A percentile compares a stretch with the other conserved stretches of the same genome.
These are phyloP conservation scores for Glareola pratincola DNA, from an alignment of 2,113 vertebrate species.

Conservation along the genomic window DNA sequence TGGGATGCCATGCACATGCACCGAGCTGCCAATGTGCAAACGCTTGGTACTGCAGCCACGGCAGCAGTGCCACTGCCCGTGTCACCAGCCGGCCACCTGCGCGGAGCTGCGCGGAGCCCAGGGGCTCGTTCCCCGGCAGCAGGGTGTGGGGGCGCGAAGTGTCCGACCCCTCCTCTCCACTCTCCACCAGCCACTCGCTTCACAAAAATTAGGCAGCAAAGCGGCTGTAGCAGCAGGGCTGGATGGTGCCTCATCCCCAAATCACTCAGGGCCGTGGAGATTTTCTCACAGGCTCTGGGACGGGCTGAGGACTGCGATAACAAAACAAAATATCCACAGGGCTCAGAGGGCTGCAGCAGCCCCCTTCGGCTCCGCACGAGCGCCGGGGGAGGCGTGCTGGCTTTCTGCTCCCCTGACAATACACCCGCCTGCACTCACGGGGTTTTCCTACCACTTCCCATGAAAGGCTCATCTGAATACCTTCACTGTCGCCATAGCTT, in stretches of 20 bases:
- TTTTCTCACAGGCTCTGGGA: not conserved
- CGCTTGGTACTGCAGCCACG: not conserved
- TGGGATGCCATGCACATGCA: not conserved
- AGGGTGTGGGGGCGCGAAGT: not conserved
- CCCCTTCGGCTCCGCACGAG: not conserved
- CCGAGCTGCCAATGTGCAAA: not conserved
- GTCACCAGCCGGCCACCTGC: not conserved
- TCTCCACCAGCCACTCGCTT: not conserved
- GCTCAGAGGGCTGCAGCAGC: not conserved
- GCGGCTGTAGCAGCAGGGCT: not conserved
- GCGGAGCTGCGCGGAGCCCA: fast-evolving
- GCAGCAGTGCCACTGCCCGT: not conserved
- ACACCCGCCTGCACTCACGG: not conserved
- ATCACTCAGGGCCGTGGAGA: not conserved
- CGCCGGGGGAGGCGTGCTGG: not conserved
- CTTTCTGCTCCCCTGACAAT: not conserved
- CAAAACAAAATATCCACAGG: not conserved
- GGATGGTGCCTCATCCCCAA: not conserved
- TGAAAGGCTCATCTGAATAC: not conserved
- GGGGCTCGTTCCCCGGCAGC: not conserved
- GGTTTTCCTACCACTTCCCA: not conserved
- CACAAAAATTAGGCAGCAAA: not conserved
- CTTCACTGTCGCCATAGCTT: constrained; percentile 53
- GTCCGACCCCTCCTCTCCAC: not conserved
- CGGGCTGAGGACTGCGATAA: not conserved